Conservation (phyloP, 2,113 vertebrate genomes). For the Pelmatolapia mariae region DNA sequence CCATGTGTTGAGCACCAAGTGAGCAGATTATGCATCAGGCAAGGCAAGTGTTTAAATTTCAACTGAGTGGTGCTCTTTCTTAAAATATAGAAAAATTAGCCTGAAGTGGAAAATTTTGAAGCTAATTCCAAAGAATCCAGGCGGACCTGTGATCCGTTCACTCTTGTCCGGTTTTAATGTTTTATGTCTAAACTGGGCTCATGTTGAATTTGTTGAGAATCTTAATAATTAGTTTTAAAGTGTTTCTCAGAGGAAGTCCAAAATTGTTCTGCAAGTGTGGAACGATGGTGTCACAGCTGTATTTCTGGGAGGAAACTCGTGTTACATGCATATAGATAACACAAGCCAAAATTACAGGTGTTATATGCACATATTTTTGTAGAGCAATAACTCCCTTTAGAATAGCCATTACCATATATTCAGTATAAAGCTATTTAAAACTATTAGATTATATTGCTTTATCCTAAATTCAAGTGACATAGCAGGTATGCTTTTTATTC, state of each 20-base stretch:
- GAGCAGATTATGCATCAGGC: background rate
- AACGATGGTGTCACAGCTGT: background rate
- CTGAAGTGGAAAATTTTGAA: background rate
- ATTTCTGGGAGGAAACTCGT: background rate
- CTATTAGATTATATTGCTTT: background rate
- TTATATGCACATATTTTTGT: background rate
- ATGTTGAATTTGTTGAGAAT: background rate
- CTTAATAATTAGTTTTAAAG: background rate
- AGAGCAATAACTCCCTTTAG: background rate
- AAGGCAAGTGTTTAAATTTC: background rate
- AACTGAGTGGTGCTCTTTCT: background rate
- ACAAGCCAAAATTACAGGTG: background rate
- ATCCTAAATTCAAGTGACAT: background rate
- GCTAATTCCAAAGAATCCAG: background rate
- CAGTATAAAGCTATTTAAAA: background rate
- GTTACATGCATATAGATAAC: background rate
- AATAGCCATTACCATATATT: background rate
- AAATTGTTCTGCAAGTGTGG: background rate
- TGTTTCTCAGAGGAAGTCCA: background rate
- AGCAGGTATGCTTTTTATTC: background rate
- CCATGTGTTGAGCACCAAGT: background rate
- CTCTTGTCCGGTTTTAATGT: background rate
- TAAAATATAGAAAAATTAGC: background rate
- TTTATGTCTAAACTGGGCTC: background rate
- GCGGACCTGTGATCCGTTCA: background rate